Base-by-base conservation (phyloP, 2,113 vertebrate species). In the Mus pahari region DNA sequence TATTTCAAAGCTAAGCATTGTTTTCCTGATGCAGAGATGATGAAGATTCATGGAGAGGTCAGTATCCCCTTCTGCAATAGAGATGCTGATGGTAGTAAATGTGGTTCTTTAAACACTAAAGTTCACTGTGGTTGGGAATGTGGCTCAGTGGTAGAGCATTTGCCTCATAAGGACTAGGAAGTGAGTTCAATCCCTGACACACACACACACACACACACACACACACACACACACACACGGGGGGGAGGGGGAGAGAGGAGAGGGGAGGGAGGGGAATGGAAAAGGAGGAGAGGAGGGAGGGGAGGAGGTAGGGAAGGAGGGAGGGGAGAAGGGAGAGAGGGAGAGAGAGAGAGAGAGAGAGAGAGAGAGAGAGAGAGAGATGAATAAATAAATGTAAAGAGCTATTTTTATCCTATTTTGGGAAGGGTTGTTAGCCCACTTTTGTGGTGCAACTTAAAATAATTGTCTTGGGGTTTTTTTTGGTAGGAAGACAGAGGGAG, bases 1-100 rank as follows among this genome's bases (percentile, higher is more conserved):
- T 78, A 83, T 84, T 96, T 74, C 48, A 64, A 91, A 96, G 42
- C 87, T 86, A 7, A 92, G 33, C 62, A 13, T 31, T 58, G 62
- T 48, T 64, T 78, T 81, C 66, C 53, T 70, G 81, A 86, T 17
- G 77, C 26, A 68, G 81, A 78, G 3, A 36, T 75, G 45, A 92
- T 81, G 31, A 1, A 33, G 60, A n/a, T 39, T 90, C 31, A 33
- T 50, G 28, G 20, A 36, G 87, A 45, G n/a, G 28, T 39, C 19
- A 70, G 48, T 53, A 81, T 78, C 16, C 62, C 62, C 33, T 62
- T 92, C 48, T 81, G 71, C 36, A 86, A 75, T 89, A 60, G 31
- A 24, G 7, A 62, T 20, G 20, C 71, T 62, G 26, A 81, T 89
- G 87, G 70, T 17, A 77, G 87, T 78, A 48, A 96, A 70, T n/a